Evolutionary conservation across 2,888 invertebrate genomes (phyloP).

Genomic region (Heliconius aoede): DNA sequence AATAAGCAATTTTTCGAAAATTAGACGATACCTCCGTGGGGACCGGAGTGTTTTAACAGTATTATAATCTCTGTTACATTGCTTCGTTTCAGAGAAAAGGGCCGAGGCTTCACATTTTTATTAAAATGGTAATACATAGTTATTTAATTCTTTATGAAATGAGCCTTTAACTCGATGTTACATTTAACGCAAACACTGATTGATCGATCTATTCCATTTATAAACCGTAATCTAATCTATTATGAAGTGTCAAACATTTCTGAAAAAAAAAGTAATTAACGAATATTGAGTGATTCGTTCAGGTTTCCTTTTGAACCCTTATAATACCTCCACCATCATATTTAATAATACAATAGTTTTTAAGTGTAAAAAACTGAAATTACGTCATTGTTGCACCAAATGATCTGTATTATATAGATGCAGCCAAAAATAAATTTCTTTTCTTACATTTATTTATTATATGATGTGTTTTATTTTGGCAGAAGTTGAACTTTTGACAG

Average conservation of each 20-base stretch:
- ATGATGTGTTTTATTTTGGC: neutral
- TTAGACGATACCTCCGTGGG: neutral
- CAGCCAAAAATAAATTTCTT: conserved; percentile 1
- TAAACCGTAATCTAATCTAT: neutral
- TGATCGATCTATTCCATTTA: conserved; percentile 16
- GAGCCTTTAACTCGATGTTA: conserved; percentile 21
- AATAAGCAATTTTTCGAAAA: neutral
- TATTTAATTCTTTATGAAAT: neutral
- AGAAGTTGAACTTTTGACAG: neutral
- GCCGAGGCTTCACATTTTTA: neutral
- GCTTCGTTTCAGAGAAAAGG: too few relatives aligned
- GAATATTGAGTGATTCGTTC: neutral
- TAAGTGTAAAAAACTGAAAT: neutral
- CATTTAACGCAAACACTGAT: neutral
- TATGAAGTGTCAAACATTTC: neutral
- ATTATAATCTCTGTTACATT: too few relatives aligned
- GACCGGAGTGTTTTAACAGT: neutral
- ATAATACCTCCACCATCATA: too few relatives aligned
- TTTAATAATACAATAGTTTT: too few relatives aligned
- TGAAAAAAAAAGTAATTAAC: neutral
- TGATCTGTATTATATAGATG: neutral
- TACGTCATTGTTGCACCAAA: neutral
- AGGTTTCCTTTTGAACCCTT: neutral
- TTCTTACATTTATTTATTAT: neutral
- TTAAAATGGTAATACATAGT: neutral